phyloP scores from a whole-genome alignment of 1,140 invertebrate species.

The Diploscapter pachys region DNA sequence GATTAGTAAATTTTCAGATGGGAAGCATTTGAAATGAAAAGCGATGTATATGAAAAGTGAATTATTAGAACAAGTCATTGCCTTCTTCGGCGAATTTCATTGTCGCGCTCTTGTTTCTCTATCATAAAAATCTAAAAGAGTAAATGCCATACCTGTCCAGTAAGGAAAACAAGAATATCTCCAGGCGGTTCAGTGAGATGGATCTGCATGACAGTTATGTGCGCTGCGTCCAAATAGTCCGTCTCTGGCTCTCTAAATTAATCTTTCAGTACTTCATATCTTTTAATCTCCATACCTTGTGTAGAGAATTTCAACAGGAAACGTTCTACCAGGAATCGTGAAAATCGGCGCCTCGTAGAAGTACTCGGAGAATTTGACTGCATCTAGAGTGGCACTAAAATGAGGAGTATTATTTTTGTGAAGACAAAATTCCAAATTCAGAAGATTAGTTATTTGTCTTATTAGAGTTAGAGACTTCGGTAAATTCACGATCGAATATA shows the following conservation, averaged over 20 bases:
- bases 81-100: no score
- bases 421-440: conserved; percentile 6
- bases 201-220: conserved; percentile 99
- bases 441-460: not conserved
- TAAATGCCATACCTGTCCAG: conserved; percentile 67
- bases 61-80: no score
- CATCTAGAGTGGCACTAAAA: conserved; percentile 61
- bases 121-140: no score
- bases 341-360: conserved; percentile 73
- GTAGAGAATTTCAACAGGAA: conserved; percentile 93
- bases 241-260: conserved; percentile 82
- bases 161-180: conserved; percentile 86
- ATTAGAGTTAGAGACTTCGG: conserved; percentile 1
- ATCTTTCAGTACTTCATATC: no score
- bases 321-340: conserved; percentile 90
- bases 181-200: conserved; percentile 93
- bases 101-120: no score
- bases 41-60: no score
- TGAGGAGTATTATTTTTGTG: not conserved
- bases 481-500: conserved; percentile 33
- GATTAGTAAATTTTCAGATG: not conserved
- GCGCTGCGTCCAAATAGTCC: conserved; percentile 93
- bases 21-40: no score
- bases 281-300: conserved; percentile 65
- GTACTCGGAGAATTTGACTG: conserved; percentile 66